Percentiles rank a stretch among this genome's conserved stretches.
These are phyloP conservation scores for Diachasmimorpha longicaudata DNA, from an alignment of 1,140 invertebrate genomes.

Conservation along the genomic window DNA sequence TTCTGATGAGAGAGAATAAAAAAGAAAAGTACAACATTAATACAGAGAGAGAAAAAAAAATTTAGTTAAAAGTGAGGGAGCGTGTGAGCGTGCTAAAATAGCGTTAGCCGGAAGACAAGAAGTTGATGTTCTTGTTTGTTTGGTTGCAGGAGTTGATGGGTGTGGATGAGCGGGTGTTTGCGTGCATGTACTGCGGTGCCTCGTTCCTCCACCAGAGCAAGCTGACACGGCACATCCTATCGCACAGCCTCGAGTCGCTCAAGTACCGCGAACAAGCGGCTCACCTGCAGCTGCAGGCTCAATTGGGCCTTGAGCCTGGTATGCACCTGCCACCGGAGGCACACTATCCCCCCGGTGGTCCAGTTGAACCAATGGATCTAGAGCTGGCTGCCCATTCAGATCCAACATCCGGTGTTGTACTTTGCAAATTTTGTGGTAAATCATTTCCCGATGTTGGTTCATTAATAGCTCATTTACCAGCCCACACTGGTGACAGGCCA, in stretches of 20 bases:
- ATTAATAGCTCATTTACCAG: conserved; percentile 82
- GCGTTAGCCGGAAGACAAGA: conserved; percentile 66
- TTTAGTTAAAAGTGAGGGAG: conserved; percentile 27
- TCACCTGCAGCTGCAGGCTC: conserved; percentile 65
- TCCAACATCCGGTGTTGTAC: conserved; percentile 74
- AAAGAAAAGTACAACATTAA: not conserved
- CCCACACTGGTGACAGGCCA: conserved; percentile 86
- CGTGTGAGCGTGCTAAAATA: conserved; percentile 28
- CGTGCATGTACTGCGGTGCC: conserved; percentile 87
- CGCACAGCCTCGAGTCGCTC: conserved; percentile 83
- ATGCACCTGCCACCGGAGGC: conserved; percentile 58
- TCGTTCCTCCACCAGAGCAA: conserved; percentile 88
- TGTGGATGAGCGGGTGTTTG: conserved; percentile 72
- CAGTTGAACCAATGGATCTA: conserved; percentile 61
- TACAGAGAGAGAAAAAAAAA: conserved; percentile 18
- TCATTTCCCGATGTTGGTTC: conserved; percentile 87
- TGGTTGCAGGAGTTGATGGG: conserved; percentile 87
- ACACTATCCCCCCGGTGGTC: conserved; percentile 60
- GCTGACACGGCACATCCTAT: conserved; percentile 84
- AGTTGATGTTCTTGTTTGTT: conserved; percentile 91
- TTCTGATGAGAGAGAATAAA: not conserved
- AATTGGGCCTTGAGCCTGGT: conserved; percentile 52
- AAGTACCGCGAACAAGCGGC: conserved; percentile 77
- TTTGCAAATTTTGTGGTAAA: conserved; percentile 90
- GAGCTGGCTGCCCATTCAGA: conserved; percentile 63